Evolutionary conservation across 1,140 invertebrate species (phyloP), one percentile per base, ranked within the genome.

Genomic region (Diuraphis noxia): DNA sequence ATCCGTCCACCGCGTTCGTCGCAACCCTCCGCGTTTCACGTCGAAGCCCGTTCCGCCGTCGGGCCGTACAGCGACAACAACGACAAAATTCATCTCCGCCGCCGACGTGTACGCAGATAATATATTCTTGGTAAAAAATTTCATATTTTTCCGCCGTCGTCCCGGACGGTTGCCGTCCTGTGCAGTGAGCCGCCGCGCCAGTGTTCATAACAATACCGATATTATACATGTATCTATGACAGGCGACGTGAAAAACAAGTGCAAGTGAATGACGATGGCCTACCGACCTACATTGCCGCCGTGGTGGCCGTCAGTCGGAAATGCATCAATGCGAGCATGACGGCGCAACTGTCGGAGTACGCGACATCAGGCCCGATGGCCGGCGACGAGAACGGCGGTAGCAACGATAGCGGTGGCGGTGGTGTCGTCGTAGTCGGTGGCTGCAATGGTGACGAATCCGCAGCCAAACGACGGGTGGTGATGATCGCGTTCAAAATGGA

Each of bases 401-500:
- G 38, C 56, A 63, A 1, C 56, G 6, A 17, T 6, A n/a, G 10
- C 25, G 25, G 9, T 23, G 8, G n/a, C 9, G 10, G 38, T 9
- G 34, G 34, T 25, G 43, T 49, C 46, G 46, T 49, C 46, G 46
- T 43, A 7, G 43, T 36, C 84, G 34, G 23, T 30, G 41, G 38
- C 38, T 40, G 49, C 25, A 40, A n/a, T 7, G 21, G 40, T 21
- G 46, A 52, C 46, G 46, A 38, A 34, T 25, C 40, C 19, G 21
- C 30, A 19, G 41, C 49, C 5, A n/a, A n/a, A 5, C 36, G 23
- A 40, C 89, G 89, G 43, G 89, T 91, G 23, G 89, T 91, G 36
- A 30, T 91, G 89, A 82, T 91, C 41, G 41, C 72, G 23, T 91
- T 91, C 43, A 91, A 91, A 82, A 82, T 91, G 89, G 89, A 91